A percentile compares a stretch with the other conserved stretches of the same genome.
Evolutionary conservation across 2,113 vertebrate species (phyloP).

Genomic region (Tachuris rubrigastra): DNA sequence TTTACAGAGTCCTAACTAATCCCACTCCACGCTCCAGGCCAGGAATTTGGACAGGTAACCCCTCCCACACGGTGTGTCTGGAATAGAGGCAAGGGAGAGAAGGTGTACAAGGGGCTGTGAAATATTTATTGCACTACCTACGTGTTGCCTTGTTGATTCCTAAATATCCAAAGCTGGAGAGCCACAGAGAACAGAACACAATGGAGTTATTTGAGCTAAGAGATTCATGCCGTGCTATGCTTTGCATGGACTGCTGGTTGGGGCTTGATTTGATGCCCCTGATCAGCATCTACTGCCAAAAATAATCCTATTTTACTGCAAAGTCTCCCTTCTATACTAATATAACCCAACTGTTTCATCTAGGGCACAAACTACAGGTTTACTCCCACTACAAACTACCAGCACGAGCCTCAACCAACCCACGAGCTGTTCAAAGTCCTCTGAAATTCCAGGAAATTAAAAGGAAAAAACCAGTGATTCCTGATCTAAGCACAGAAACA

Average conservation of each 20-base stretch:
- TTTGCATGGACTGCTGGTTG: neutral
- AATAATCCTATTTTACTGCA: neutral
- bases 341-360: rapidly evolving
- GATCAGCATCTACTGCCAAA: neutral
- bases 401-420: neutral
- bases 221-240: neutral
- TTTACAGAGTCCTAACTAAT: neutral
- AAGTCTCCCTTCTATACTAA: neutral
- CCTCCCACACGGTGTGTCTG: neutral
- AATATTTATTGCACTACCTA: neutral
- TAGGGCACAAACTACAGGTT: neutral
- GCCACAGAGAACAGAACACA: neutral
- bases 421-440: neutral
- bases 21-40: neutral
- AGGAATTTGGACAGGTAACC: neutral
- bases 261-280: neutral
- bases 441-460: neutral
- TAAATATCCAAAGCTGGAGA: neutral
- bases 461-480: neutral
- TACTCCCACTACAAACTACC: neutral
- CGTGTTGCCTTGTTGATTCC: neutral
- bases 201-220: neutral
- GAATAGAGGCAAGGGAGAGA: neutral
- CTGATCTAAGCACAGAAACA: neutral
- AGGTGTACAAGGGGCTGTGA: neutral